Base-by-base conservation (phyloP, 2,113 vertebrate species). In the Dryoscopus gambensis region DNA sequence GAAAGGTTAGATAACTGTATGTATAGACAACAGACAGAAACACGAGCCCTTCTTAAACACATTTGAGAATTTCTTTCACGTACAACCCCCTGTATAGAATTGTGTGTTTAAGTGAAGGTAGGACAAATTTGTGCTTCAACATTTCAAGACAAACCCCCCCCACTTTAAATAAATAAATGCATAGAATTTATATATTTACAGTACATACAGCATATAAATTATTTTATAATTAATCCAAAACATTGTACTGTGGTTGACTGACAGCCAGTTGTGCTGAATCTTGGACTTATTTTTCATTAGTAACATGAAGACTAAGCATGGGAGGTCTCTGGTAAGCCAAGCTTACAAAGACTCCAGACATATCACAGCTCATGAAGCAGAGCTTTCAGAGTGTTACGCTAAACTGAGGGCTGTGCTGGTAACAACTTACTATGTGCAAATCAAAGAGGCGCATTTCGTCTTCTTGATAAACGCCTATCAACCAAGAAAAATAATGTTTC, bases 141-240 rank as follows among this genome's bases (percentile, higher is more conserved):
- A 95, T 53, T 49, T 50, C 39, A 80, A 92, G 52, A 89, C 50
- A 65, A 94, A 47, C 13, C 8, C 39, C 42, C 14, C 62, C 73
- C 11, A 49, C n/a, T 95, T 97, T 44, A 84, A 97, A 98, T 98
- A 98, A 98, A 98, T 98, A 98, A 97, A 95, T 94, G 97, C 95
- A 96, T 63, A 67, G 77, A 93, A 91, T 97, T 84, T 49, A 76
- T 96, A 79, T 96, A 98, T 97, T 97, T 98, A 98, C 96, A 98
- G 75, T 91, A 97, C 96, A 78, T 97, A 97, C 91, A 98, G 46
- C 33, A 97, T 92, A 97, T 96, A 98, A 96, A 97, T 97, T 94
- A 91, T 84, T 88, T 94, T 64, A 82, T 40, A 93, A 82, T 90
- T 77, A 91, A 79, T 88, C 65, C 47, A 93, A 77, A 95, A 28